Percentiles rank a stretch among this genome's conserved stretches.
Evolutionary conservation across 2,797 vertebrate genomes (phyloP).

Genomic region (Oophaga sylvatica): DNA sequence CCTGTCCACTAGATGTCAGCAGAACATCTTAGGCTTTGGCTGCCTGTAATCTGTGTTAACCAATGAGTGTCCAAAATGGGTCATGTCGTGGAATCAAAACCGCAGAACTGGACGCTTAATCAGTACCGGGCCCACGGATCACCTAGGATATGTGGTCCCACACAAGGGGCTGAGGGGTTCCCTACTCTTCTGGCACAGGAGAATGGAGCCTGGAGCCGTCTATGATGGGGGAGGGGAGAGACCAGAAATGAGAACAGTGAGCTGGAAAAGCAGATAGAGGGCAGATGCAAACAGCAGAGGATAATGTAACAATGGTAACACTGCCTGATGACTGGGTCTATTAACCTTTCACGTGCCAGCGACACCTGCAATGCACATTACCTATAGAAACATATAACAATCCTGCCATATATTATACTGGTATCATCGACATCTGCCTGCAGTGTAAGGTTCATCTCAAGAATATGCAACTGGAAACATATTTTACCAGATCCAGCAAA

Average conservation of each 20-base stretch:
- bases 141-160: neutral
- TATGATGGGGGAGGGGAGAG: conserved; percentile 24
- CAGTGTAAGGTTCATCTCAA: neutral
- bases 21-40: conserved; percentile 54
- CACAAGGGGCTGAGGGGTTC: neutral
- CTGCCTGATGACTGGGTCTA: neutral
- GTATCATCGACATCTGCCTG: neutral
- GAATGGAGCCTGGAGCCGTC: neutral
- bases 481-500: neutral
- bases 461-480: neutral
- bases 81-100: neutral
- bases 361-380: conserved; percentile 19
- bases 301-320: conserved; percentile 39
- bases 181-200: neutral
- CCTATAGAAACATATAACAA: neutral
- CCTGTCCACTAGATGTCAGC: conserved; percentile 58
- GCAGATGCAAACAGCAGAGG: conserved; percentile 39
- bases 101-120: neutral
- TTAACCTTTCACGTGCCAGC: conserved; percentile 9
- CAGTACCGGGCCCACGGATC: neutral
- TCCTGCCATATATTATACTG: neutral
- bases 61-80: conserved; percentile 27
- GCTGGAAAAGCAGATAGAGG: conserved; percentile 45
- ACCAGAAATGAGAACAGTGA: conserved; percentile 22
- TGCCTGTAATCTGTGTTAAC: conserved; percentile 44